phyloP scores from a whole-genome alignment of 2,797 vertebrate species.

The Kryptolebias ocellatus region DNA sequence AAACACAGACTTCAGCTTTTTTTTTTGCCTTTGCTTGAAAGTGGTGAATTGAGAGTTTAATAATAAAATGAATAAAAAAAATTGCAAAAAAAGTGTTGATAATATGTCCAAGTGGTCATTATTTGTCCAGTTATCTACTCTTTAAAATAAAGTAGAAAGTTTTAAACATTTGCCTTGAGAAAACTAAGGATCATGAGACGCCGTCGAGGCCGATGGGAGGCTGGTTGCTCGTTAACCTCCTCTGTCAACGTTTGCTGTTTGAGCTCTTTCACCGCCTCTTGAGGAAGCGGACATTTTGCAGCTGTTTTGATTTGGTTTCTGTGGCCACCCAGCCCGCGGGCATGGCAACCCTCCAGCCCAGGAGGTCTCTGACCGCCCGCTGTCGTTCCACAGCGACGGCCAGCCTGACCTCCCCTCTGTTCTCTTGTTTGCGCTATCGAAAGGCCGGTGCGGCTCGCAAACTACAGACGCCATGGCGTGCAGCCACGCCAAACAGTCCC shows the following conservation, averaged over 20 bases:
- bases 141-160: no score
- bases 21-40: no score
- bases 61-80: no score
- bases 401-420: conserved; percentile 23
- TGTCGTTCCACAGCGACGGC: conserved; percentile 28
- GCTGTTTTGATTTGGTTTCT: conserved; percentile 49
- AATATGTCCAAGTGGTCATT: no score
- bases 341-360: conserved; percentile 56
- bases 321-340: conserved; percentile 27
- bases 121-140: no score
- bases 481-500: conserved; percentile 44
- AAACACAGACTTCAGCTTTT: background rate
- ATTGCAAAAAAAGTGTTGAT: no score
- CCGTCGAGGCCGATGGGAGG: background rate
- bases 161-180: background rate
- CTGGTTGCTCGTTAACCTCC: conserved; percentile 18
- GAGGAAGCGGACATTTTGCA: conserved; percentile 15
- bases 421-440: conserved; percentile 39
- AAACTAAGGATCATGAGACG: background rate
- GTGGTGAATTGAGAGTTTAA: no score
- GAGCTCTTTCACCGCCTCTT: conserved; percentile 22
- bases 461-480: conserved; percentile 36
- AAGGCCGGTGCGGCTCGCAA: conserved; percentile 6
- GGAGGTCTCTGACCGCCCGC: conserved; percentile 29
- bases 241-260: conserved; percentile 16